Conservation (phyloP, 23 tunicate genomes). For the Oikopleura albicans region DNA sequence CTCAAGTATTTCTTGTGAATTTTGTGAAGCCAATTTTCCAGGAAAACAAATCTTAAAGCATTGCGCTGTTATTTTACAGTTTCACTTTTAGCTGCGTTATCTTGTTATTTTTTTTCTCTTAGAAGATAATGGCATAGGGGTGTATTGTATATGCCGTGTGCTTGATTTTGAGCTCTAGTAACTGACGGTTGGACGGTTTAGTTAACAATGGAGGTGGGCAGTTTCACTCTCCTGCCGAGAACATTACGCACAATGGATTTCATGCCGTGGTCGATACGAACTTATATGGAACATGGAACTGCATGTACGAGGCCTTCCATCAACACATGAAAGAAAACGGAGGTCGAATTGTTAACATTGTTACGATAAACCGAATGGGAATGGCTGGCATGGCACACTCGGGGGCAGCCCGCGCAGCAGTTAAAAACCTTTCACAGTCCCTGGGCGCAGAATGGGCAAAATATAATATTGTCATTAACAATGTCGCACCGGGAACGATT, state of each 20-base stretch:
- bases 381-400: slow-evolving; percentile 23
- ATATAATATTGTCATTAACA: slow-evolving; percentile 44
- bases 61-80: no score
- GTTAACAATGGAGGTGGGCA: slow-evolving; percentile 36
- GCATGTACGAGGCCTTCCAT: slow-evolving; percentile 21
- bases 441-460: slow-evolving; percentile 29
- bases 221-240: slow-evolving; percentile 20
- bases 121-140: no score
- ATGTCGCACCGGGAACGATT: slow-evolving; percentile 76
- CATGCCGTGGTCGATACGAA: slow-evolving; percentile 30
- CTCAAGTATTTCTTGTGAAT: no score
- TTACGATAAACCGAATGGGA: slow-evolving; percentile 23
- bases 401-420: slow-evolving; percentile 28
- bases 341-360: slow-evolving; percentile 25
- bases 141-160: slow-evolving; percentile 16
- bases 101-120: no score
- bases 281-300: slow-evolving; percentile 25
- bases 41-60: no score
- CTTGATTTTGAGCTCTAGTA: not conserved
- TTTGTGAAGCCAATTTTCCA: no score
- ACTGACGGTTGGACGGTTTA: slow-evolving; percentile 20
- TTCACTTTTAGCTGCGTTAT: no score
- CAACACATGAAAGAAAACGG: slow-evolving; percentile 27
- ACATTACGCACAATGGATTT: slow-evolving; percentile 26
- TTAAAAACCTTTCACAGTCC: slow-evolving; percentile 23